Evolutionary conservation across 2,113 vertebrate species (phyloP).

Genomic region (Natator depressus): DNA sequence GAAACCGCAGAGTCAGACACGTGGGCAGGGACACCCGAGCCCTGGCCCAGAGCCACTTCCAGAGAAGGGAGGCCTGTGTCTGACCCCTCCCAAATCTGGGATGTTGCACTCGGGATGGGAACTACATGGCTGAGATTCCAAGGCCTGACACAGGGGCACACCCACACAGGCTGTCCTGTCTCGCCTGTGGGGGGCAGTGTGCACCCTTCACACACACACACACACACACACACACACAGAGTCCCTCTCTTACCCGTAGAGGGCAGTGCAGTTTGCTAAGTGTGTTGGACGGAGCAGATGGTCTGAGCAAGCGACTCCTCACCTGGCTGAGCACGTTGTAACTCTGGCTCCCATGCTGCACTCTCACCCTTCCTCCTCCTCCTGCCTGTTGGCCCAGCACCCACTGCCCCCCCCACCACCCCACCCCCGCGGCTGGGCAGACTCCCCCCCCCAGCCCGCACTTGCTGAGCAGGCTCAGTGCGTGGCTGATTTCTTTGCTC

Average conservation of each 20-base stretch:
- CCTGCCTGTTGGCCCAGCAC: too few species aligned
- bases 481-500: neutral
- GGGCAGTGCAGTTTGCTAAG: too few species aligned
- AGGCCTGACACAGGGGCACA: too few species aligned
- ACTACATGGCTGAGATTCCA: too few species aligned
- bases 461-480: too few species aligned
- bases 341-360: too few species aligned
- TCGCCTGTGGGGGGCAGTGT: neutral
- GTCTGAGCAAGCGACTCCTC: neutral
- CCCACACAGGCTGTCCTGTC: neutral
- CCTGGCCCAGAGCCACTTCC: neutral
- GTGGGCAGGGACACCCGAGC: neutral
- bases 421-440: neutral
- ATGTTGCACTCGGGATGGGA: neutral
- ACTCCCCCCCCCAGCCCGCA: too few species aligned
- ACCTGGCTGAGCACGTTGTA: neutral
- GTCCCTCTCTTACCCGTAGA: too few species aligned
- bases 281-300: too few species aligned
- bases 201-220: too few species aligned
- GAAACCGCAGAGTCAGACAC: neutral
- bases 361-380: too few species aligned
- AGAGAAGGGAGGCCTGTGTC: neutral
- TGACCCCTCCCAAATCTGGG: neutral
- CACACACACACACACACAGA: neutral
- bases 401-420: neutral